Evolutionary conservation across 2,888 invertebrate species (phyloP).

Genomic region (Lithophane ornitopus): DNA sequence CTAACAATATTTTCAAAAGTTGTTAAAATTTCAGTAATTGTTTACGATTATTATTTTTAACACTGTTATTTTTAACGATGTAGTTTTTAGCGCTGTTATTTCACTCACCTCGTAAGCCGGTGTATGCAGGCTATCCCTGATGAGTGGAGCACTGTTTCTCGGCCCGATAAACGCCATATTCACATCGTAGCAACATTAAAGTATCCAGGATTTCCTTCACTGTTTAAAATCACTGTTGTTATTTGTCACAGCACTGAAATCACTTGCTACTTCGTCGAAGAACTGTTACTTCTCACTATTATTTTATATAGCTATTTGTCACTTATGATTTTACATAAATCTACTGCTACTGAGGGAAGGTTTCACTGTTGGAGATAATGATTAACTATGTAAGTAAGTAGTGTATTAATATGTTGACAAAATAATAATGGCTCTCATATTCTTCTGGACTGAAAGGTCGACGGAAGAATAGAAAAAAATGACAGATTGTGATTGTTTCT

Average conservation of each 20-base stretch:
- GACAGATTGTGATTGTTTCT: no score
- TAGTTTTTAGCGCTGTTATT: background rate
- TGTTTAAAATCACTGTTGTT: slow-evolving; percentile 24
- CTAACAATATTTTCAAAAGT: background rate
- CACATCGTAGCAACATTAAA: slow-evolving; percentile 79
- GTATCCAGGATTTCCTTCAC: slow-evolving; percentile 48
- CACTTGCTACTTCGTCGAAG: background rate
- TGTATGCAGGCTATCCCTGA: slow-evolving; percentile 92
- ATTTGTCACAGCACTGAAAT: slow-evolving; percentile 27
- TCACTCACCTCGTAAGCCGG: slow-evolving; percentile 93
- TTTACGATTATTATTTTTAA: background rate
- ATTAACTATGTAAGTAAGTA: background rate
- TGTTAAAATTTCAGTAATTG: background rate
- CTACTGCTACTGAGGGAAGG: background rate
- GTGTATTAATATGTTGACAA: slow-evolving; percentile 41
- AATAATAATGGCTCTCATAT: slow-evolving; percentile 16
- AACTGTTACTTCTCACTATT: slow-evolving; percentile 16
- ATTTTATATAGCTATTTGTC: slow-evolving; percentile 16
- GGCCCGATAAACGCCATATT: slow-evolving; percentile 90
- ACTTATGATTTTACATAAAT: slow-evolving; percentile 15
- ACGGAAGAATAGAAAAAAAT: no score
- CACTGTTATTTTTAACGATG: background rate
- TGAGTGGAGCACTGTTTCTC: slow-evolving; percentile 92
- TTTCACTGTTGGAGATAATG: slow-evolving; percentile 16
- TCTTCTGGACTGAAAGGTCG: background rate